Evolutionary conservation across 2,888 invertebrate genomes (phyloP).

Genomic region (Mythimna loreyi): DNA sequence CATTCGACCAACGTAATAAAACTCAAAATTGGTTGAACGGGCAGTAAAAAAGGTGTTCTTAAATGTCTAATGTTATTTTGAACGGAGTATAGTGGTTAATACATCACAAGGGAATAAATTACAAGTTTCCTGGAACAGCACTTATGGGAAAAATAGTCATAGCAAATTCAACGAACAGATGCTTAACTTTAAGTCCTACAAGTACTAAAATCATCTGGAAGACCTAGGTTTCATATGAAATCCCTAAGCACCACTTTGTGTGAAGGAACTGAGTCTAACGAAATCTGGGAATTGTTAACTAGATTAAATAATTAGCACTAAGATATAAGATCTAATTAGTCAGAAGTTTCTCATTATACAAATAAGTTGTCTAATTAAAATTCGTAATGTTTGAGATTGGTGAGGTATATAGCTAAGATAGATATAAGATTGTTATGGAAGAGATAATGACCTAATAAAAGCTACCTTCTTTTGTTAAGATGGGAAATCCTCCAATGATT

Average conservation of each 20-base stretch:
- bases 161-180: slow-evolving; percentile 2
- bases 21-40: no score
- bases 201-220: background rate
- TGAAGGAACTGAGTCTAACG: background rate
- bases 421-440: no score
- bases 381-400: no score
- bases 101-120: background rate
- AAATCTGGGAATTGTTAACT: background rate
- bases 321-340: background rate
- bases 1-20: no score
- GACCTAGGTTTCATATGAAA: background rate
- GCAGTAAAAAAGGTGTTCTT: no score
- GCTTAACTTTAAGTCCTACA: background rate
- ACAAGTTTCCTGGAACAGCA: background rate
- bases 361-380: background rate
- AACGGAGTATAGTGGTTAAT: no score
- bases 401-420: no score
- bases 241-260: background rate
- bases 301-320: background rate
- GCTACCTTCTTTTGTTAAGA: no score
- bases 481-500: no score
- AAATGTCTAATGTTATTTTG: no score
- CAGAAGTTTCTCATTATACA: background rate
- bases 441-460: no score
- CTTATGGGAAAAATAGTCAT: background rate